phyloP scores from a whole-genome alignment of 1,140 invertebrate species.

The Drusus annulatus region DNA sequence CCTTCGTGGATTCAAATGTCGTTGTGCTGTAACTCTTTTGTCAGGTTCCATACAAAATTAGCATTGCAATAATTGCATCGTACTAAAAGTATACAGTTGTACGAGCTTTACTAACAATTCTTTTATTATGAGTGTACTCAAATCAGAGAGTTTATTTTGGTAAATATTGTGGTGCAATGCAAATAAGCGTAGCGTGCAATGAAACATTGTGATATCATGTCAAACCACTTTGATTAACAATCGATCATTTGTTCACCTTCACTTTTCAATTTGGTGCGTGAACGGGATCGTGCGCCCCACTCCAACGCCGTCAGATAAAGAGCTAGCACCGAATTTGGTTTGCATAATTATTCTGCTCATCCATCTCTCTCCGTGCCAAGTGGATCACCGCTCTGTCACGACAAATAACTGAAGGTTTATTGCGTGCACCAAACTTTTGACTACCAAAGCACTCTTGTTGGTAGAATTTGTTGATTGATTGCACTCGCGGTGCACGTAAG shows the following conservation, averaged over 20 bases:
- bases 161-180: too few relatives aligned
- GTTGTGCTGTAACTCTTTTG: too few relatives aligned
- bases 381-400: background rate
- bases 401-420: background rate
- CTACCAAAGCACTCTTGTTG: too few relatives aligned
- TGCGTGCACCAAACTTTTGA: background rate
- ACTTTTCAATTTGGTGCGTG: slow-evolving; percentile 39
- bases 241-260: slow-evolving; percentile 46
- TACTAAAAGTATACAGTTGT: too few relatives aligned
- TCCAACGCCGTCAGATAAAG: slow-evolving; percentile 4
- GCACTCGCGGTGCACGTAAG: too few relatives aligned
- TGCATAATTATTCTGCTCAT: slow-evolving; percentile 2
- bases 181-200: slow-evolving; percentile 34
- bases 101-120: too few relatives aligned
- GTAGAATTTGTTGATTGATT: too few relatives aligned
- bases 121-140: too few relatives aligned
- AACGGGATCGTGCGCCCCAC: slow-evolving; percentile 20
- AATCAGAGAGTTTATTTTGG: too few relatives aligned
- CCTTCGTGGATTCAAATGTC: too few relatives aligned
- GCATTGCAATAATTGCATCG: too few relatives aligned
- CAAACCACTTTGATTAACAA: slow-evolving; percentile 42
- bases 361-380: slow-evolving; percentile 14
- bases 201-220: slow-evolving; percentile 34
- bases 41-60: too few relatives aligned
- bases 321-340: background rate